Base-by-base conservation (phyloP, 1,140 invertebrate genomes). In the Pseudomyrmex pallidus region DNA sequence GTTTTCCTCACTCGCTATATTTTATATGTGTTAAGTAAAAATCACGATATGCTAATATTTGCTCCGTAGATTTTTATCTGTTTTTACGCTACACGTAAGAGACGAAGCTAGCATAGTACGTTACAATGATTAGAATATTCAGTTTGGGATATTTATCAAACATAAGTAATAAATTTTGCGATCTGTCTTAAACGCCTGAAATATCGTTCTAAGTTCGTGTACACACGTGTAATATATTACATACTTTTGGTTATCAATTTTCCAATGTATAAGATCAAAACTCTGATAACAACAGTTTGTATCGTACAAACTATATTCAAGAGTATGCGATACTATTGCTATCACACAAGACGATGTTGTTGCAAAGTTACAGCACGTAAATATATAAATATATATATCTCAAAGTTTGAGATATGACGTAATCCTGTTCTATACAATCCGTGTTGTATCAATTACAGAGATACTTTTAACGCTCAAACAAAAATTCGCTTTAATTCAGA, bases 401-500 rank as follows among this genome's bases (percentile, higher is more conserved):
- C 35, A 35, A 35, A 35, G 35, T 35, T 35, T 7, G 7, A 35
- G 7, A 35, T 35, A 35, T 35, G 35, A 35, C 35, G 0, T 35
- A 35, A 35, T 3, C 35, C 35, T 7, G 35, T 25, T 25, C 22
- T 25, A 25, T 35, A 35, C 35, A 0, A 35, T 35, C 8, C 10
- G n/a, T 2, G 17, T 20, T n/a, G 17, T 48, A 35, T 20, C 44
- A 80, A 80, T 50, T 2, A 54, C n/a, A 15, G 22, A 59, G 15
- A 20, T 59, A 68, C 17, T 17, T 67, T 57, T n/a, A 22, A 44
- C 4, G 15, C 35, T 35, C 35, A 3, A 35, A 35, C 35, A 0
- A 35, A 35, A 35, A 35, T 48, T 70, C 44, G 66, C 76, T 35
- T 54, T 48, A 35, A 80, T 64, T 50, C 52, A 46, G 44, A 10